These are phyloP conservation scores for Sycophila texana DNA, from an alignment of 2,888 invertebrate species.

Conservation along the genomic window DNA sequence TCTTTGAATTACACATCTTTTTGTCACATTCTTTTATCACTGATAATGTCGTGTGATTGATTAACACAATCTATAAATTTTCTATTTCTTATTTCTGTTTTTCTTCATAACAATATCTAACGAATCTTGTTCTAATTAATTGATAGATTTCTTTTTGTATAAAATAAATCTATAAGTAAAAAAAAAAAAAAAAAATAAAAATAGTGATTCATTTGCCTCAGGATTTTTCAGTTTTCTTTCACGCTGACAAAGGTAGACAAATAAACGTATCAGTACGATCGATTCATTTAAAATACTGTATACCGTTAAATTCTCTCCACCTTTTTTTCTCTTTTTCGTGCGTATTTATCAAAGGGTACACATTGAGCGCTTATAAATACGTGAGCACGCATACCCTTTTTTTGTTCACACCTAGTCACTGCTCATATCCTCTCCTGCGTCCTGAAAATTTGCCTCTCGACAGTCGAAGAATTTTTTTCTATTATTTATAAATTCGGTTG, in stretches of 20 bases:
- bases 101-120: conserved; percentile 37
- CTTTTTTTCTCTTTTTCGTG: conserved; percentile 7
- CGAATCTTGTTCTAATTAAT: conserved; percentile 5
- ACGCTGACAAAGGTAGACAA: conserved; percentile 9
- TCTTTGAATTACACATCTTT: conserved; percentile 54
- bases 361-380: conserved; percentile 41
- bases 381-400: conserved; percentile 10
- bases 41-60: conserved; percentile 24
- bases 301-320: conserved; percentile 10
- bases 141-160: background rate
- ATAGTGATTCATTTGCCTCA: conserved; percentile 1
- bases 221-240: conserved; percentile 44
- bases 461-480: conserved; percentile 1
- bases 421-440: background rate
- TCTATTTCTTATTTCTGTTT: conserved; percentile 4
- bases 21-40: conserved; percentile 44
- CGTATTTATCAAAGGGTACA: conserved; percentile 34
- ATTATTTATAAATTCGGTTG: conserved; percentile 49
- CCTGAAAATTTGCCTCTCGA: background rate
- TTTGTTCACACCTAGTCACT: conserved; percentile 7
- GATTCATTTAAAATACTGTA: conserved; percentile 35
- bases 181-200: background rate
- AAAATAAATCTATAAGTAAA: conserved; percentile 12
- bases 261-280: conserved; percentile 17
- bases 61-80: conserved; percentile 53